These are phyloP conservation scores for Cynoglossus semilaevis DNA, from an alignment of 2,113 vertebrate species.

Conservation along the genomic window DNA sequence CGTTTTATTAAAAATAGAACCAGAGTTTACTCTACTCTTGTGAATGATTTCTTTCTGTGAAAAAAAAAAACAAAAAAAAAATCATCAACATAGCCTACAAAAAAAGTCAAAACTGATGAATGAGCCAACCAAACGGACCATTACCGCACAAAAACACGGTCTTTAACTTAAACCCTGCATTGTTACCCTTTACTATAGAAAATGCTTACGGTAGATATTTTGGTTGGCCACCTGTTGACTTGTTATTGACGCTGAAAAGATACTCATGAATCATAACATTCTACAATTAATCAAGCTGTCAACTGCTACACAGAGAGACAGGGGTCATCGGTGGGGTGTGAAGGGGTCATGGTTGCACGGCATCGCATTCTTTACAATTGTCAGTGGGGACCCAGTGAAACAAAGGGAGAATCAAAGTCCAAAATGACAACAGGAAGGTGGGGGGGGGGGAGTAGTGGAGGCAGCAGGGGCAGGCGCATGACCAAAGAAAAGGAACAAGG, in stretches of 20 bases:
- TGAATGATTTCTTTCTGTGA: too few species aligned
- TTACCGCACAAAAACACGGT: conserved; percentile 70
- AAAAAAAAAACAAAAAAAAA: too few species aligned
- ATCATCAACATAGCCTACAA: conserved; percentile 20
- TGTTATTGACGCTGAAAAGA: conserved; percentile 96
- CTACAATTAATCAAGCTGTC: conserved; percentile 99
- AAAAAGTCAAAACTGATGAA: conserved; percentile 82
- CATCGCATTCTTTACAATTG: conserved; percentile 93
- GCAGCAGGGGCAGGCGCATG: conserved; percentile 67
- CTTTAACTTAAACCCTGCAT: conserved; percentile 71
- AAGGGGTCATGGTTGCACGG: conserved; percentile 78
- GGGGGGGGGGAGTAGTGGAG: conserved; percentile 56
- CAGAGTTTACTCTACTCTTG: too few species aligned
- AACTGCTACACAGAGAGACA: conserved; percentile 57
- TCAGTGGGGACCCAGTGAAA: conserved; percentile 85
- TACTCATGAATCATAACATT: conserved; percentile 99
- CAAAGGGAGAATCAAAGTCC: conserved; percentile 92
- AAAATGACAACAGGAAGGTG: conserved; percentile 74
- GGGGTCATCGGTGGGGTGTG: too few species aligned
- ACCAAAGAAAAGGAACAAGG: conserved; percentile 74
- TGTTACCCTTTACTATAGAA: conserved; percentile 77
- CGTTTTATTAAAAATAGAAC: too few species aligned
- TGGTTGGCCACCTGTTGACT: conserved; percentile 98
- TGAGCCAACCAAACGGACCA: conserved; percentile 68
- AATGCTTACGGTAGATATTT: conserved; percentile 86